Evolutionary conservation across 2,888 invertebrate species (phyloP).

Genomic region (Poecilobothrus nobilitatus): DNA sequence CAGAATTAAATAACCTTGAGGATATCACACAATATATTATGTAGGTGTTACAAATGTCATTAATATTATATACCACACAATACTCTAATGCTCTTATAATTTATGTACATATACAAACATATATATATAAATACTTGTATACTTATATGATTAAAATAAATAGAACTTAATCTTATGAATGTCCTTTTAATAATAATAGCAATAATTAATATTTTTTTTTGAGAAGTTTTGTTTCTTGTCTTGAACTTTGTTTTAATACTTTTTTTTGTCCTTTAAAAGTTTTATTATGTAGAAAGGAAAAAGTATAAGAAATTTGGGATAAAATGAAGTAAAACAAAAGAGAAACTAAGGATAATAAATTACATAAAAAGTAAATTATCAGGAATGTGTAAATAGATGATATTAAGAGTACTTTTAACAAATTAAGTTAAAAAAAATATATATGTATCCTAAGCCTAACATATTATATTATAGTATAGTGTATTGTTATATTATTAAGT

Average conservation of each 20-base stretch:
- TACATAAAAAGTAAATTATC: not conserved
- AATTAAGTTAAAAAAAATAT: not conserved
- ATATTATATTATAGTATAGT: too few species aligned
- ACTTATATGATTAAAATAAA: too few species aligned
- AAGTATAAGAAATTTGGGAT: not conserved
- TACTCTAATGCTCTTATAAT: too few species aligned
- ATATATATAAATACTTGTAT: too few species aligned
- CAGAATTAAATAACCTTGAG: too few species aligned
- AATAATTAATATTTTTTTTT: not conserved
- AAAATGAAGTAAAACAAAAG: not conserved
- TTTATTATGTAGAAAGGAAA: not conserved
- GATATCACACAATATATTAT: too few species aligned
- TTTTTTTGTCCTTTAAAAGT: not conserved
- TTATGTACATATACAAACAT: not conserved
- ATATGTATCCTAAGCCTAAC: too few species aligned
- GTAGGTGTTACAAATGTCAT: too few species aligned
- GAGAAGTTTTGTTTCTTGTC: not conserved
- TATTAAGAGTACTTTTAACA: slow-evolving; percentile 3
- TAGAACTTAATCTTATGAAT: not conserved
- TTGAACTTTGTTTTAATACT: too few species aligned
- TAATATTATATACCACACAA: too few species aligned
- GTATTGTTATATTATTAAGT: too few species aligned
- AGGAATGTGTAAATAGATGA: not conserved
- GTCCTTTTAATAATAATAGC: not conserved
- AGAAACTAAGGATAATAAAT: not conserved